Conservation (phyloP, 2,888 invertebrate genomes). For the Notocelia uddmanniana region DNA sequence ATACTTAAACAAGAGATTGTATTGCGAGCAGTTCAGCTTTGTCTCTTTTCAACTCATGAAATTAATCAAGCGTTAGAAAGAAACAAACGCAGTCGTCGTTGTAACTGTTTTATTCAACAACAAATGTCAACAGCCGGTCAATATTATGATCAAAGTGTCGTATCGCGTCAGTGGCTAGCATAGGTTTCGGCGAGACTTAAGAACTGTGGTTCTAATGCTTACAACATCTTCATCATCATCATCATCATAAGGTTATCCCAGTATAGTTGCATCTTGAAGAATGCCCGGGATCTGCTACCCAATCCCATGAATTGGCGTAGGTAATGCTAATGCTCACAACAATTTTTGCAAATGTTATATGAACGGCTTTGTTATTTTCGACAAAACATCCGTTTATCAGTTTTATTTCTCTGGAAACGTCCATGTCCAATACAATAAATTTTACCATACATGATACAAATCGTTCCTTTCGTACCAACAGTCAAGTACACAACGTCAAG, state of each 20-base stretch:
- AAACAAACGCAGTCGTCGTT: conserved; percentile 27
- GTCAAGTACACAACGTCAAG: too few species aligned
- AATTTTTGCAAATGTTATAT: not conserved
- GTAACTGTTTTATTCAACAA: conserved; percentile 50
- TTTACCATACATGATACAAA: not conserved
- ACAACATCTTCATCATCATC: too few species aligned
- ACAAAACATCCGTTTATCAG: too few species aligned
- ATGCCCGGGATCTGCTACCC: too few species aligned
- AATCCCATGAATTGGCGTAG: too few species aligned
- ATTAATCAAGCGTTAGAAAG: conserved; percentile 27
- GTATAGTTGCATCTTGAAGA: too few species aligned
- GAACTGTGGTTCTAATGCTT: not conserved
- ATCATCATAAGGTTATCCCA: too few species aligned
- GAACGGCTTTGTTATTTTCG: too few species aligned
- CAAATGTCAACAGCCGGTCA: conserved; percentile 53
- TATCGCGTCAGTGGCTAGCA: conserved; percentile 15
- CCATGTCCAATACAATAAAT: not conserved
- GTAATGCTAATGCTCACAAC: too few species aligned
- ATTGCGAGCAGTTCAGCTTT: not conserved
- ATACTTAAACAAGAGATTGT: not conserved
- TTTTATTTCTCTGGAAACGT: too few species aligned
- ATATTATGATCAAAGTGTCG: conserved; percentile 71
- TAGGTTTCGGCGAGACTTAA: not conserved
- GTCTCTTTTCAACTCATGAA: conserved; percentile 32
- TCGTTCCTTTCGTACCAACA: too few species aligned